phyloP scores from a whole-genome alignment of 2,797 vertebrate species.

The Clarias pachynema region DNA sequence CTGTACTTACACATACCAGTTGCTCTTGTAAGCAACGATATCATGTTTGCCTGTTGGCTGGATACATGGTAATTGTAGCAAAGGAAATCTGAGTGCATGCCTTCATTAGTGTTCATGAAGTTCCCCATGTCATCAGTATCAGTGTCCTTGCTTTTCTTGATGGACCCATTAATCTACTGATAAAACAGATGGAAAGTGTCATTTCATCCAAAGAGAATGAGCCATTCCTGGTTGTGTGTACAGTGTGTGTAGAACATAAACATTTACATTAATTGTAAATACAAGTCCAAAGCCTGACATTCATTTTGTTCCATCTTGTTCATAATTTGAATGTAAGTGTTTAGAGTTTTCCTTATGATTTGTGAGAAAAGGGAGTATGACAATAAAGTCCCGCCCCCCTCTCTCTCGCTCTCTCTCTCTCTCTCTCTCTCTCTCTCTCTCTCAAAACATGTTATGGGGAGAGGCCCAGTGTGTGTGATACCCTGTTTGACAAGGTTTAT shows the following conservation, averaged over 20 bases:
- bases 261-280: neutral
- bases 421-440: neutral
- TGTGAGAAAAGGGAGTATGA: neutral
- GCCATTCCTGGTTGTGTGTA: conserved; percentile 7
- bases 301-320: neutral
- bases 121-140: conserved; percentile 2
- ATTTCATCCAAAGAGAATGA: conserved; percentile 24
- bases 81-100: conserved; percentile 8
- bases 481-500: conserved; percentile 50
- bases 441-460: conserved; percentile 16
- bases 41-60: conserved; percentile 17
- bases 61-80: neutral
- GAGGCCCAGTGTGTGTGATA: conserved; percentile 35
- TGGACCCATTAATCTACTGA: conserved; percentile 22
- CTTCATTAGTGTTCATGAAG: conserved; percentile 4
- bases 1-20: neutral
- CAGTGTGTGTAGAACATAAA: neutral
- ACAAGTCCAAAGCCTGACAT: neutral
- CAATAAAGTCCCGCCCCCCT: neutral
- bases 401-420: neutral
- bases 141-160: conserved; percentile 1
- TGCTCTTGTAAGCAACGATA: neutral
- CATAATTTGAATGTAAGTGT: neutral
- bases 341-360: neutral
- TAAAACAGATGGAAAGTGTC: conserved; percentile 31